Conservation (phyloP, 2,888 invertebrate species). For the Anodontia alba region DNA sequence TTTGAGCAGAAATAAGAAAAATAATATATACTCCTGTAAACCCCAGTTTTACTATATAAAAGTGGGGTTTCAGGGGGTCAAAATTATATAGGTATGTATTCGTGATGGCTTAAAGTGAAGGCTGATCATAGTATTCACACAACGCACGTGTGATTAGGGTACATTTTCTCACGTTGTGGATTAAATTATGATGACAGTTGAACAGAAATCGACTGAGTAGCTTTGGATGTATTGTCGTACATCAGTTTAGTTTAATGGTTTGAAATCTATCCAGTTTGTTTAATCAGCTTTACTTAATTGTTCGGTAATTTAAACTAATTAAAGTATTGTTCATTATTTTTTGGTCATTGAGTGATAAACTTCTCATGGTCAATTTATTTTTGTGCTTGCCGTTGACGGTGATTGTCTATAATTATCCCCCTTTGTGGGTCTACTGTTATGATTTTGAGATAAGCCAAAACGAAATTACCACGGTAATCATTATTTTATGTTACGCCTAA, state of each 20-base stretch:
- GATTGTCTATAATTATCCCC: background rate
- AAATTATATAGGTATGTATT: no score
- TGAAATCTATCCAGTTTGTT: background rate
- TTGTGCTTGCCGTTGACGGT: background rate
- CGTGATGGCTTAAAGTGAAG: no score
- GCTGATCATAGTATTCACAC: no score
- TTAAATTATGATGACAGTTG: background rate
- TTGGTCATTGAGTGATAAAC: background rate
- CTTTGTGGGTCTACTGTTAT: background rate
- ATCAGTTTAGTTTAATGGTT: background rate
- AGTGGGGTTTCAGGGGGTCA: no score
- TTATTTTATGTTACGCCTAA: background rate
- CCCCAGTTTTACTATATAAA: no score
- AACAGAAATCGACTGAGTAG: background rate
- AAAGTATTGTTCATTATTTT: background rate
- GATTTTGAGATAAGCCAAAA: background rate
- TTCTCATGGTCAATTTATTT: conserved; percentile 5
- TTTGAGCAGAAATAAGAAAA: no score
- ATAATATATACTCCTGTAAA: no score
- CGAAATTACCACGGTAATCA: no score
- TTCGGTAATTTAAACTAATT: background rate
- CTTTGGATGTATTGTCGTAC: background rate
- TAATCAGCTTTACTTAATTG: background rate
- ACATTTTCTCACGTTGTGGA: no score
- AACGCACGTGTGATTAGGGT: no score